Conservation (phyloP, 2,888 invertebrate genomes). For the Pantelozetes paolii region DNA sequence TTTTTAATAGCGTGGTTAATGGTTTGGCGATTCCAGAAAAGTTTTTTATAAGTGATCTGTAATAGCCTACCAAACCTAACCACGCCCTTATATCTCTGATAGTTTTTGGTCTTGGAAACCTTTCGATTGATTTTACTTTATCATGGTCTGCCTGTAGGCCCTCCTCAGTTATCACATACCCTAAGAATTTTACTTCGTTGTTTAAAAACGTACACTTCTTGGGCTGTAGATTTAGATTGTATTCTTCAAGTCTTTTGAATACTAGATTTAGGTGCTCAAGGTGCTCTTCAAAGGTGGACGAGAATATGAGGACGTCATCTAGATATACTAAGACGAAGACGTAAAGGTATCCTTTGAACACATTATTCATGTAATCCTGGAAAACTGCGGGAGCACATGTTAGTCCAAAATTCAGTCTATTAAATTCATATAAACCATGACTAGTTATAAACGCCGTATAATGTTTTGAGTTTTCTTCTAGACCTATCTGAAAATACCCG, state of each 20-base stretch:
- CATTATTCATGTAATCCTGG: conserved; percentile 45
- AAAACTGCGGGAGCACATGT: conserved; percentile 37
- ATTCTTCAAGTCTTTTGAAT: neutral
- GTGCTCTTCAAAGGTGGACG: conserved; percentile 45
- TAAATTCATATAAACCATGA: conserved; percentile 36
- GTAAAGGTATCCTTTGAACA: conserved; percentile 42
- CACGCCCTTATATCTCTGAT: neutral
- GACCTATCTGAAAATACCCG: conserved; percentile 33
- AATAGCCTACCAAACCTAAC: neutral
- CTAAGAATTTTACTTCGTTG: neutral
- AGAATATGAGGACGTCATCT: conserved; percentile 48
- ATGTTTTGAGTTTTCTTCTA: neutral
- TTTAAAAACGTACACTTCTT: neutral
- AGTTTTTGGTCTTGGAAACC: neutral
- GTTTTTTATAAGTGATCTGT: neutral
- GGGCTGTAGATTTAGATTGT: neutral
- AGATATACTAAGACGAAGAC: conserved; percentile 46
- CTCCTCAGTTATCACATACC: too few relatives aligned
- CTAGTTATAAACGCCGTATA: conserved; percentile 40
- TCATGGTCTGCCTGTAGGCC: too few relatives aligned
- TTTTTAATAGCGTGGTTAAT: neutral
- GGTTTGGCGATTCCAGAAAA: neutral
- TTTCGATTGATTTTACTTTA: too few relatives aligned
- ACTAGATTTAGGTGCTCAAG: conserved; percentile 30
- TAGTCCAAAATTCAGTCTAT: conserved; percentile 43